Percentiles rank a stretch among this genome's conserved stretches.
These are phyloP conservation scores for Megathymus violae DNA, from an alignment of 1,140 invertebrate genomes.

Conservation along the genomic window DNA sequence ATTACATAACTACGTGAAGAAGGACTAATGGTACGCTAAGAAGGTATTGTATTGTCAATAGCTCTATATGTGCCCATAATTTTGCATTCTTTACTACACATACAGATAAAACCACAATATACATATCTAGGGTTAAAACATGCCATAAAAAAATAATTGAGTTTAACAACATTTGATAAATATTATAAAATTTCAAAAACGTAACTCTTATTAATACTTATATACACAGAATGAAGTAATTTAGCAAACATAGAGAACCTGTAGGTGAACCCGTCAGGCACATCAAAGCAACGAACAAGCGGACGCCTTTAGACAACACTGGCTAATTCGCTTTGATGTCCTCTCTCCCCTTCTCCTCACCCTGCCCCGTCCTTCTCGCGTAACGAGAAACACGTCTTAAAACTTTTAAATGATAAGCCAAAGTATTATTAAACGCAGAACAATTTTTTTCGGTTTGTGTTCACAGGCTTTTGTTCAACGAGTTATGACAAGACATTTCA, in stretches of 20 bases:
- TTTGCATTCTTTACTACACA: too few species aligned
- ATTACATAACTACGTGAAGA: too few species aligned
- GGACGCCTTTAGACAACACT: slow-evolving; percentile 65
- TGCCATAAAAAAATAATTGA: too few species aligned
- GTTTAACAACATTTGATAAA: too few species aligned
- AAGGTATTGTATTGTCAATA: too few species aligned
- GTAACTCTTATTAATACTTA: too few species aligned
- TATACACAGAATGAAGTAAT: too few species aligned
- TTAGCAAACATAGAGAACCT: slow-evolving; percentile 24
- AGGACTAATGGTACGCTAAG: too few species aligned
- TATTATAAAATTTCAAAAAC: too few species aligned
- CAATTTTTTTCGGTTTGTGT: slow-evolving; percentile 37
- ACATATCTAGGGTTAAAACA: too few species aligned
- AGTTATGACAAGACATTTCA: slow-evolving; percentile 12
- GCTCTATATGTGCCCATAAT: too few species aligned
- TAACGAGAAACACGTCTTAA: slow-evolving; percentile 64
- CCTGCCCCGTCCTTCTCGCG: slow-evolving; percentile 28
- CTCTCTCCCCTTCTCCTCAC: slow-evolving; percentile 40
- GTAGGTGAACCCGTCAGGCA: slow-evolving; percentile 44
- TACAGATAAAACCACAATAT: too few species aligned
- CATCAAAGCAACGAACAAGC: slow-evolving; percentile 63
- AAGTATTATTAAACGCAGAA: slow-evolving; percentile 57
- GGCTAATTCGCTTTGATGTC: slow-evolving; percentile 66
- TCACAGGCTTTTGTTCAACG: slow-evolving; percentile 16
- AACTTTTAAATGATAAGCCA: slow-evolving; percentile 56